Conservation (phyloP, 2,113 vertebrate species). For the Brachyhypopomus occidentalis region DNA sequence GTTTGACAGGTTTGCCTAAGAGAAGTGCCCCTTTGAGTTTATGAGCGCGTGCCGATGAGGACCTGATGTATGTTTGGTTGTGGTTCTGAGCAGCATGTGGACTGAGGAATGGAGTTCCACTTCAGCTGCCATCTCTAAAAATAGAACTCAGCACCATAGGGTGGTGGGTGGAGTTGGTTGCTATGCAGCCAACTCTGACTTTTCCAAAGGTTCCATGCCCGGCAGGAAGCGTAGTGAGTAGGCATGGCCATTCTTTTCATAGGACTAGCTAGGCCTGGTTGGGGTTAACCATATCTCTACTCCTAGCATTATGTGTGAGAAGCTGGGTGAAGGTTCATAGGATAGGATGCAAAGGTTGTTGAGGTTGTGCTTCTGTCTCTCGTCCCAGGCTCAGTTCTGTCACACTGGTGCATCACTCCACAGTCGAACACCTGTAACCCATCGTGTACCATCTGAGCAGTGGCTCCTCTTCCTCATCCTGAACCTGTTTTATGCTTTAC, state of each 20-base stretch:
- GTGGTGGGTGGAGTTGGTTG: constrained; percentile 47
- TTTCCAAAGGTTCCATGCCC: not conserved
- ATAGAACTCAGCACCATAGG: not conserved
- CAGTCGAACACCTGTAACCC: constrained; percentile 89
- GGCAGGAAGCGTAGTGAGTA: no score
- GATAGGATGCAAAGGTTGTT: not conserved
- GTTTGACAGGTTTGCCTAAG: no score
- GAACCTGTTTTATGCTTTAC: constrained; percentile 82
- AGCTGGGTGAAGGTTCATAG: no score
- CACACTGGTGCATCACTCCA: constrained; percentile 93
- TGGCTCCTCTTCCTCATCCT: constrained; percentile 81
- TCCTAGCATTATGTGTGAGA: no score
- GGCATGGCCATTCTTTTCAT: no score
- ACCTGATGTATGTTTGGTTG: no score
- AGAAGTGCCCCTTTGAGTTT: no score
- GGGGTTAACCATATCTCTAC: no score
- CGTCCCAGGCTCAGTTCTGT: constrained; percentile 87
- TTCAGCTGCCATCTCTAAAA: not conserved
- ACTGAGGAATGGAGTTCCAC: not conserved
- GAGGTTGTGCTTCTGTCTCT: not conserved
- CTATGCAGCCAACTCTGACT: constrained; percentile 47
- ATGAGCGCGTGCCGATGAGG: no score
- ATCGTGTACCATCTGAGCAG: constrained; percentile 85
- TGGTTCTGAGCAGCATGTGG: no score
- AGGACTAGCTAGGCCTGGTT: no score